A percentile compares a stretch with the other conserved stretches of the same genome.
phyloP scores from a whole-genome alignment of 1,140 invertebrate species.

The Proctacanthus coquilletti region DNA sequence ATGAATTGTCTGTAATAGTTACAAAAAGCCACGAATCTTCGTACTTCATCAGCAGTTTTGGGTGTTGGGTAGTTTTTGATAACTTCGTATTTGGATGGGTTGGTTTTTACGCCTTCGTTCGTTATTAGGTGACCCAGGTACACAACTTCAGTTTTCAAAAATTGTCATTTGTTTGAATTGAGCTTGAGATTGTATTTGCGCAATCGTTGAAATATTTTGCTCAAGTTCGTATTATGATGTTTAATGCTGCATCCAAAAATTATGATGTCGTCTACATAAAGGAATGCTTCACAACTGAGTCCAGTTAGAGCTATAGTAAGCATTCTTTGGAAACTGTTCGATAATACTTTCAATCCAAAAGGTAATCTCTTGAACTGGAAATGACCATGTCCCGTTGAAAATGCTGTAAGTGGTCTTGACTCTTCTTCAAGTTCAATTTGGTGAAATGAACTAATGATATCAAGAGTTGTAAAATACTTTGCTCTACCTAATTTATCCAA shows the following conservation, averaged over 20 bases:
- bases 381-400: neutral
- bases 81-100: conserved; percentile 26
- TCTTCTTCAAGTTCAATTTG: conserved; percentile 18
- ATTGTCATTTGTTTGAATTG: conserved; percentile 22
- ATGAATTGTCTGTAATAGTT: conserved; percentile 2
- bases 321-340: conserved; percentile 4
- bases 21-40: conserved; percentile 30
- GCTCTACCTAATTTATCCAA: conserved; percentile 21
- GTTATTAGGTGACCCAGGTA: conserved; percentile 29
- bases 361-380: neutral
- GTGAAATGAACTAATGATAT: conserved; percentile 30
- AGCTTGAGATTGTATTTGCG: conserved; percentile 26
- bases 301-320: neutral
- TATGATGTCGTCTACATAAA: conserved; percentile 30
- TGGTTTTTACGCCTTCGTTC: conserved; percentile 26
- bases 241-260: conserved; percentile 10
- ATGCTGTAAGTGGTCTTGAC: neutral
- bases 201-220: conserved; percentile 22
- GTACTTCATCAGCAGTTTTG: conserved; percentile 22
- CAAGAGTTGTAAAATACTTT: conserved; percentile 25
- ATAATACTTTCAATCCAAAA: neutral
- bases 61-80: conserved; percentile 27
- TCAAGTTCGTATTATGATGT: conserved; percentile 16
- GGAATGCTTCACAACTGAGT: too few species aligned
- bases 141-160: conserved; percentile 27